Evolutionary conservation across 2,113 vertebrate genomes (phyloP).

Genomic region (Martes martes): DNA sequence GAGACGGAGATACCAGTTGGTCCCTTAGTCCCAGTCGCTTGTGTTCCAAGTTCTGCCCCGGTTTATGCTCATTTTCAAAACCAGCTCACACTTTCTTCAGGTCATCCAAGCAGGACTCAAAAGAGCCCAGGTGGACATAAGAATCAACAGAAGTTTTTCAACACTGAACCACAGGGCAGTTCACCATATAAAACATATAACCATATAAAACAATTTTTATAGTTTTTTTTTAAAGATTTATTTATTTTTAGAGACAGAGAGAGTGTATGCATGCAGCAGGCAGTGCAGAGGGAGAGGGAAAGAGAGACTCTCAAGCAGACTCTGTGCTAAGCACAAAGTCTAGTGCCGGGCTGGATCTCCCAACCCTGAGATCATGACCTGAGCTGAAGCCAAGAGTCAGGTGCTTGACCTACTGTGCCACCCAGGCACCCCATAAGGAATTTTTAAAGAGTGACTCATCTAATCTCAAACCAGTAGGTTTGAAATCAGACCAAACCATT

Average conservation of each 20-base stretch:
- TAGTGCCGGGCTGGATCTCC: not conserved
- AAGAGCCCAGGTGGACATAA: not conserved
- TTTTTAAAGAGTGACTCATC: not conserved
- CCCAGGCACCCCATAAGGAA: not conserved
- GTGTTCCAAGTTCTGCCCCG: not conserved
- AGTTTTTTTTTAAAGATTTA: too few species aligned
- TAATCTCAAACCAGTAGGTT: not conserved
- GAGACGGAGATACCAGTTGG: not conserved
- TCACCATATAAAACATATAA: not conserved
- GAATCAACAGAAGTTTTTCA: not conserved
- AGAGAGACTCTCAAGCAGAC: not conserved
- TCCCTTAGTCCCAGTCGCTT: not conserved
- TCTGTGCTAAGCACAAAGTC: not conserved
- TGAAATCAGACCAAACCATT: not conserved
- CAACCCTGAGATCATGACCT: not conserved
- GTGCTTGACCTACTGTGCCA: not conserved
- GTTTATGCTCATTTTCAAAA: slow-evolving; percentile 1
- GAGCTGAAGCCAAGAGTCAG: not conserved
- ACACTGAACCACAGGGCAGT: not conserved
- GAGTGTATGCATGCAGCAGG: not conserved
- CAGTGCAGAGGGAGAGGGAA: not conserved
- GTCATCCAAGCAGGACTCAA: not conserved
- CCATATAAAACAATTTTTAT: not conserved
- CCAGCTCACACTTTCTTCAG: not conserved
- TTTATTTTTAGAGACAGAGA: not conserved